Percentiles rank a stretch among this genome's conserved stretches.
Conservation (phyloP, 2,888 invertebrate species). For the Amorpha juglandis region DNA sequence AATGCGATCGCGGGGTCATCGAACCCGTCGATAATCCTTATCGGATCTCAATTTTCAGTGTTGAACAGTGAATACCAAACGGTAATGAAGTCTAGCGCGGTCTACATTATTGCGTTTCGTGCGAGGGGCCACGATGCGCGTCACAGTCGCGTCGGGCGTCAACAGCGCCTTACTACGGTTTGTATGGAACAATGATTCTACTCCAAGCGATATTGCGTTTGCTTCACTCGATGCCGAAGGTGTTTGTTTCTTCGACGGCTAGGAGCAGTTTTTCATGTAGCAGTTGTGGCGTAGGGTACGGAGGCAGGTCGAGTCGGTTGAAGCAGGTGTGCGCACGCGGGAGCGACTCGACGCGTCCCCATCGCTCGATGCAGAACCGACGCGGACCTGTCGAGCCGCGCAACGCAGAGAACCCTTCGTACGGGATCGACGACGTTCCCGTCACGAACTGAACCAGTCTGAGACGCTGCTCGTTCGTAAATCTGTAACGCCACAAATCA, state of each 20-base stretch:
- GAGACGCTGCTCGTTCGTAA: constrained; percentile 97
- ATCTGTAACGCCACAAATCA: constrained; percentile 74
- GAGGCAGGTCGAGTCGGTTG: constrained; percentile 97
- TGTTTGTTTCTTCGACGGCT: constrained; percentile 98
- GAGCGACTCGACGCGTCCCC: constrained; percentile 97
- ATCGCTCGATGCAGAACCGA: constrained; percentile 98
- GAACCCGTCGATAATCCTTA: constrained; percentile 42
- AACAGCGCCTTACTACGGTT: no score
- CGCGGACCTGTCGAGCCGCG: constrained; percentile 97
- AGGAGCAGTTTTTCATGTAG: constrained; percentile 95
- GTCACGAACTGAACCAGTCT: constrained; percentile 98
- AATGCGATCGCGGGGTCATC: constrained; percentile 36
- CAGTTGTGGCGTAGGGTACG: constrained; percentile 96
- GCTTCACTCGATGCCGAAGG: constrained; percentile 96
- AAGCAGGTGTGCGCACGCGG: constrained; percentile 99
- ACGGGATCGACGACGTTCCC: constrained; percentile 98
- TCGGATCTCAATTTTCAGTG: constrained; percentile 34
- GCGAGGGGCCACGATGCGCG: neutral
- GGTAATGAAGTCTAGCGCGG: neutral
- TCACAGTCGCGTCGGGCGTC: neutral
- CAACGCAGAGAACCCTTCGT: constrained; percentile 97
- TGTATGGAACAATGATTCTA: no score
- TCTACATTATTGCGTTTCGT: constrained; percentile 13
- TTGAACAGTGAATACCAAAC: constrained; percentile 26
- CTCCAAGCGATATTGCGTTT: neutral